phyloP scores from a whole-genome alignment of 2,888 invertebrate species.

The Miltochrista miniata region DNA sequence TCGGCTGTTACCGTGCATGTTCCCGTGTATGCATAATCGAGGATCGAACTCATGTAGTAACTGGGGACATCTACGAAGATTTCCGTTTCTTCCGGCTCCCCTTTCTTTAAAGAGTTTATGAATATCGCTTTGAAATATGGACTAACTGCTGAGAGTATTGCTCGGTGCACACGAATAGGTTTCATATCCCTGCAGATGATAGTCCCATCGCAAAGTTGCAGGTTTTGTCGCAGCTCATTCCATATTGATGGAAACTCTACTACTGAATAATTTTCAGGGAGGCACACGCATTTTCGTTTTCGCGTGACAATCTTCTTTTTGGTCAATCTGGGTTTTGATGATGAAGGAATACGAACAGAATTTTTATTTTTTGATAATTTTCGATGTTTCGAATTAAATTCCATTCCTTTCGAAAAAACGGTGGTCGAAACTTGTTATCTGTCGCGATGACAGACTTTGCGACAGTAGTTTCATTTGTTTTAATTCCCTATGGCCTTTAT shows the following conservation, averaged over 20 bases:
- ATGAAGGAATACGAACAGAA: constrained; percentile 75
- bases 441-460: constrained; percentile 72
- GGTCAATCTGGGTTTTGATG: constrained; percentile 70
- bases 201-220: constrained; percentile 88
- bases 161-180: constrained; percentile 86
- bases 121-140: constrained; percentile 89
- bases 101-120: constrained; percentile 86
- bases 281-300: constrained; percentile 84
- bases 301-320: constrained; percentile 74
- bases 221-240: constrained; percentile 86
- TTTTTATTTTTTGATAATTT: constrained; percentile 82
- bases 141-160: constrained; percentile 88
- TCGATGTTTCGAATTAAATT: constrained; percentile 82
- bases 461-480: constrained; percentile 65
- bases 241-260: constrained; percentile 87
- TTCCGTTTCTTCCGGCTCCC: constrained; percentile 84
- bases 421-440: constrained; percentile 80
- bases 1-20: constrained; percentile 85
- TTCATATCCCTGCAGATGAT: constrained; percentile 85
- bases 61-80: constrained; percentile 85
- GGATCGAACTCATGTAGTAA: constrained; percentile 85
- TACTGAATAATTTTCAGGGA: constrained; percentile 83
- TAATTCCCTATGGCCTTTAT: constrained; percentile 45
- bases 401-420: constrained; percentile 82
- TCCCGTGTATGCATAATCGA: constrained; percentile 91